Conservation (phyloP, 2,888 invertebrate genomes). For the Pantelozetes paolii region DNA sequence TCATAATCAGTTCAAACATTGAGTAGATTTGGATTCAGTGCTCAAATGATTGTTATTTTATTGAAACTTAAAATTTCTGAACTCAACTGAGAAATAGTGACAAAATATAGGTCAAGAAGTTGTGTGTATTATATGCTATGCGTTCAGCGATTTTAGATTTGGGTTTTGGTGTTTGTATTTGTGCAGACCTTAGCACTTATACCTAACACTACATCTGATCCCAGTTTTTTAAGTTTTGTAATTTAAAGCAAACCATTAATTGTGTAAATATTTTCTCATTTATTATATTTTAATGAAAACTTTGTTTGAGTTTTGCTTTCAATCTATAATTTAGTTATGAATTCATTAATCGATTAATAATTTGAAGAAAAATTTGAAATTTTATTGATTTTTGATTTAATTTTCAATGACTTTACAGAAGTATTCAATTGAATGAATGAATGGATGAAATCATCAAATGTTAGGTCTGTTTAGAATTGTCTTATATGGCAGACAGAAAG, state of each 20-base stretch:
- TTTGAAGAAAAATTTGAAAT: no score
- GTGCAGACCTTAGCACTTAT: no score
- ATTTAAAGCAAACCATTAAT: no score
- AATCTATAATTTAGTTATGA: no score
- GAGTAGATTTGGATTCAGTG: no score
- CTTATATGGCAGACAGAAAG: conserved; percentile 41
- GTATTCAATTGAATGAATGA: not conserved
- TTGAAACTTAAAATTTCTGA: not conserved
- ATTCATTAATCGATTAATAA: no score
- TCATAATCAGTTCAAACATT: no score
- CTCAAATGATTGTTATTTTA: not conserved
- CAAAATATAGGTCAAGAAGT: conserved; percentile 19
- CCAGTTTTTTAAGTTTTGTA: no score
- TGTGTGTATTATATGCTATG: not conserved
- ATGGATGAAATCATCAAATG: conserved; percentile 30
- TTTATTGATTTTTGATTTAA: not conserved
- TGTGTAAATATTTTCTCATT: no score
- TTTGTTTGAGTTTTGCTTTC: not conserved
- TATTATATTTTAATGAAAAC: not conserved
- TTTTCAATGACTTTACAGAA: not conserved
- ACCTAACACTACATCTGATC: no score
- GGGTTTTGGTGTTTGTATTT: no score
- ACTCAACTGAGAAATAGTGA: not conserved
- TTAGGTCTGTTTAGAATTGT: conserved; percentile 26
- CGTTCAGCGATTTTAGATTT: not conserved